phyloP scores from a whole-genome alignment of 2,888 invertebrate species.

The Acleris cristana region DNA sequence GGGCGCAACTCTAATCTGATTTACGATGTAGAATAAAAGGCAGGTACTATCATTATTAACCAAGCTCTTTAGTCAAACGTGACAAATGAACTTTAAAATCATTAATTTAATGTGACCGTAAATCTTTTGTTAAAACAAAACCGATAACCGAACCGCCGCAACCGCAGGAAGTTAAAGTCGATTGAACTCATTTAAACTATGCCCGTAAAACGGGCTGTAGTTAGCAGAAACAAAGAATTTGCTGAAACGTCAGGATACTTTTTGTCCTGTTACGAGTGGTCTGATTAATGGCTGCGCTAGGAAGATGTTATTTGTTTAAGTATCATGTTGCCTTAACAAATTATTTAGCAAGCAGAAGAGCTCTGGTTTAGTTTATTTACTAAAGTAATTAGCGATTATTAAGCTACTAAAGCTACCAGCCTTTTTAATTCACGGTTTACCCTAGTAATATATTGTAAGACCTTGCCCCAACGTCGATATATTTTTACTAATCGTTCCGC shows the following conservation, averaged over 20 bases:
- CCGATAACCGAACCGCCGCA: conserved; percentile 23
- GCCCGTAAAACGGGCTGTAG: conserved; percentile 9
- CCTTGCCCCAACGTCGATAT: no score
- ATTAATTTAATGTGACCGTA: conserved; percentile 10
- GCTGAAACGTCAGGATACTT: conserved; percentile 9
- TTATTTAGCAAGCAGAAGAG: neutral
- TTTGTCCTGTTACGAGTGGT: conserved; percentile 3
- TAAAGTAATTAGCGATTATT: neutral
- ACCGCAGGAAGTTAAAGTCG: conserved; percentile 28
- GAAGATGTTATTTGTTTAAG: conserved; percentile 8
- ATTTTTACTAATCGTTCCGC: no score
- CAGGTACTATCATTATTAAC: no score
- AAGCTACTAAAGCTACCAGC: neutral
- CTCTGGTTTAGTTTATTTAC: neutral
- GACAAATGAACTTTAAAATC: neutral
- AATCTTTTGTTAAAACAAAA: conserved; percentile 19
- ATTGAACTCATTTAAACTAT: conserved; percentile 30
- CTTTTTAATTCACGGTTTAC: no score
- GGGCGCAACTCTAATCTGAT: no score
- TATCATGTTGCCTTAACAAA: conserved; percentile 1
- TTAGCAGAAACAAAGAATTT: conserved; percentile 22
- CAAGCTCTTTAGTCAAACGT: no score
- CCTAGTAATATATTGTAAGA: no score
- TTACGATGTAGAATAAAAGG: no score
- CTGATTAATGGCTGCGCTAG: conserved; percentile 20